These are phyloP conservation scores for Atlantisia rogersi DNA, from an alignment of 2,113 vertebrate species.

Conservation along the genomic window DNA sequence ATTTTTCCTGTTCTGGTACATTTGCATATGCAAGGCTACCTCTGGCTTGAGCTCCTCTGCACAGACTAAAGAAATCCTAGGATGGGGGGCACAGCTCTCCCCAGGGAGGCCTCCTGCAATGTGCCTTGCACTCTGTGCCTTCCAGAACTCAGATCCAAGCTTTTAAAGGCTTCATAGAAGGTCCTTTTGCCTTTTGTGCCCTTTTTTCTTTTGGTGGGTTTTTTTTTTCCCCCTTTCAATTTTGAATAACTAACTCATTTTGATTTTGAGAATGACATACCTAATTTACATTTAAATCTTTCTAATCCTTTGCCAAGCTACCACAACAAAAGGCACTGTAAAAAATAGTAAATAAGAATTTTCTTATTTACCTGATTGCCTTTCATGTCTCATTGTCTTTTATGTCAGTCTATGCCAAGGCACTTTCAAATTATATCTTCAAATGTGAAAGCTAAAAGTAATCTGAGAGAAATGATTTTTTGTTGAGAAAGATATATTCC, in stretches of 20 bases:
- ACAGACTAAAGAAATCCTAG: background rate
- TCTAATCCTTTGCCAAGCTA: background rate
- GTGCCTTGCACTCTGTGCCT: background rate
- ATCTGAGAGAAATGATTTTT: background rate
- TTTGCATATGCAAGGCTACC: background rate
- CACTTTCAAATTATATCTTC: background rate
- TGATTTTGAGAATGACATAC: constrained; percentile 14
- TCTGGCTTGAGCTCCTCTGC: background rate
- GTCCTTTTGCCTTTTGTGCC: background rate
- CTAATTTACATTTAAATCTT: constrained; percentile 43
- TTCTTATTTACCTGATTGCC: constrained; percentile 28
- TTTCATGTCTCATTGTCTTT: constrained; percentile 29
- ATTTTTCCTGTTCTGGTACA: background rate
- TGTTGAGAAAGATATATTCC: background rate
- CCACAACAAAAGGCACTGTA: background rate
- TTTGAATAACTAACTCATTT: background rate
- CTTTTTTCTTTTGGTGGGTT: background rate
- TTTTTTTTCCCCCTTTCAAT: fast-evolving
- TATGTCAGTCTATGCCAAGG: background rate
- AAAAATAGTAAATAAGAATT: constrained; percentile 28
- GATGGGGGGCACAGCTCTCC: background rate
- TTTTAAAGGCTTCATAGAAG: background rate
- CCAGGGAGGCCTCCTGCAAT: background rate
- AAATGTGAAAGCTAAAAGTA: background rate
- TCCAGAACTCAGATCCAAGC: background rate